Base-by-base conservation (phyloP, 2,113 vertebrate genomes). In the Gavia stellata region DNA sequence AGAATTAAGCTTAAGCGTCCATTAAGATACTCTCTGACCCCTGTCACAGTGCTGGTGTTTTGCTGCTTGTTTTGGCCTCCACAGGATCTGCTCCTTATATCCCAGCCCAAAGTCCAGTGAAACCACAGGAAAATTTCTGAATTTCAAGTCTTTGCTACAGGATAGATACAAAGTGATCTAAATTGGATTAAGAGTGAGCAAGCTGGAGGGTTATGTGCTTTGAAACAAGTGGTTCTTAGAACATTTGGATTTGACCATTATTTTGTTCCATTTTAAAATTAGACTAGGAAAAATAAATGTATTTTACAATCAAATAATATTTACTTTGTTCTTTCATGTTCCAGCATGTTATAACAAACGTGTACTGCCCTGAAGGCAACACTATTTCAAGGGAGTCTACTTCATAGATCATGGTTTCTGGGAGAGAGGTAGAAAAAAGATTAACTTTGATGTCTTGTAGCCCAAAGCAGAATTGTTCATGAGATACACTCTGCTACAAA, bases 391-490 rank as follows among this genome's bases (percentile, higher is more conserved):
- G 59, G 45, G 36, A 74, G 3, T 84, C 47, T 83, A 34, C 58
- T 66, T 68, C 80, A 70, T 58, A 92, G 70, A 67, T 65, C 52
- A 15, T 56, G 29, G 26, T 84, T 95, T 92, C 81, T 74, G 65
- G 28, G 31, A 84, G 31, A 88, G 63, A 84, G 86, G 26, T 2
- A 79, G 38, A 56, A 80, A 62, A 59, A 71, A 71, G 9, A 89
- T 66, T 91, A 75, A 26, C 61, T 96, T 88, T 93, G 78, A 96
- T 75, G 90, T 91, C 80, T 42, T 52, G 19, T 34, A 81, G 86
- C 86, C 63, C 44, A 72, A 4, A 58, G 96, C 53, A 81, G 40
- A 80, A 73, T 61, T 24, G 2, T 73, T 93, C 29, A 6, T 31
- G 71, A 94, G 63, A 67, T 93, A 79, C 33, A 9, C 16, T 49